Evolutionary conservation across 2,888 invertebrate species (phyloP), one percentile per base, ranked within the genome.

Genomic region (Notocelia uddmanniana): DNA sequence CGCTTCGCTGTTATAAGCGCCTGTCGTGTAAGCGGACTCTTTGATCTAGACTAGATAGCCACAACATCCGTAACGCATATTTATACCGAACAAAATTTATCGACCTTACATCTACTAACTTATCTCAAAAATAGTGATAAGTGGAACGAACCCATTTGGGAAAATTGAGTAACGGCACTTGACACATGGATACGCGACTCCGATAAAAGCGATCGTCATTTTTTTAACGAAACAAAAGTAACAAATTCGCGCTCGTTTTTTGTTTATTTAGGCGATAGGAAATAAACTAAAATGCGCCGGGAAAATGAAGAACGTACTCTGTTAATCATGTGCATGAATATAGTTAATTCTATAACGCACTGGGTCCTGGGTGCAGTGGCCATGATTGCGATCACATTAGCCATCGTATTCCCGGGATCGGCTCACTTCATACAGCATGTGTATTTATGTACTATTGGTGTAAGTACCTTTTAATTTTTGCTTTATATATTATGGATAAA

Each of bases 391-490:
- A 76, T 86, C 3, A 57, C 75, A 1, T 76, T 76, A 41, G 78
- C 76, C 2, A 80, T 76, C 60, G 2, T 34, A 0, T 66, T 71
- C 13, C 5, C 23, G 8, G 54, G 52, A 19, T 5, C 64, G 0
- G 2, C 26, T 15, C 66, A 73, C 23, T 50, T 80, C 0, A 64
- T 73, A 18, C 83, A 81, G 66, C 90, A 90, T 73, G 78, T 90
- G 23, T 87, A 83, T 73, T 79, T 89, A 58, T 84, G 87, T 78
- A 82, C 85, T 41, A 78, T 78, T 73, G 90, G 90, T 80, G 90
- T 90, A 77, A 89, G 89, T 86, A 8, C 8, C 15, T 67, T 60
- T 70, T 67, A 26, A 48, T 45, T 48, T 26, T 48, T 6, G n/a
- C n/a, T n/a, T n/a, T n/a, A n/a, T n/a, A n/a, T n/a, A n/a, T n/a